These are phyloP conservation scores for Perizoma flavofasciatum DNA, from an alignment of 2,888 invertebrate species.

Conservation along the genomic window DNA sequence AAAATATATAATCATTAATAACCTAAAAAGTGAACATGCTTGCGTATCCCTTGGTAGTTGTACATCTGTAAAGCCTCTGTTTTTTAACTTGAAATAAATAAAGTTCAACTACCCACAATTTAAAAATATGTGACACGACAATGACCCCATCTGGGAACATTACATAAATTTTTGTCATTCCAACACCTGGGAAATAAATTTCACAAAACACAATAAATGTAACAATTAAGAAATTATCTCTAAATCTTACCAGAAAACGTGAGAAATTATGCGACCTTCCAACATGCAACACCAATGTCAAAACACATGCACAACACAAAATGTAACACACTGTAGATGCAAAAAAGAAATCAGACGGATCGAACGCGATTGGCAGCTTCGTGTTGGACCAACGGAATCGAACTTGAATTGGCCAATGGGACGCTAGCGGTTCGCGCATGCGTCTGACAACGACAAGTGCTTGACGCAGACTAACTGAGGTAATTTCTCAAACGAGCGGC, in stretches of 20 bases:
- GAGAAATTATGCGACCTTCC: conserved; percentile 73
- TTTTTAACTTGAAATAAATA: background rate
- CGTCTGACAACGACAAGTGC: conserved; percentile 65
- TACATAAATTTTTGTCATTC: conserved; percentile 32
- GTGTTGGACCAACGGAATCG: conserved; percentile 61
- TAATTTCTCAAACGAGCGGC: conserved; percentile 74
- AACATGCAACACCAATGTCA: conserved; percentile 59
- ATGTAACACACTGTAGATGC: conserved; percentile 67
- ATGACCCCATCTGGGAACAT: conserved; percentile 34
- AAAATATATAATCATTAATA: no score
- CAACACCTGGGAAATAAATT: conserved; percentile 38
- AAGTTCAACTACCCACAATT: conserved; percentile 32
- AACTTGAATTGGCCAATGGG: conserved; percentile 67
- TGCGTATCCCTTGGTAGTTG: no score
- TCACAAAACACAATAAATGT: conserved; percentile 46
- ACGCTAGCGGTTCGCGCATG: conserved; percentile 50
- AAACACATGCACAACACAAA: conserved; percentile 63
- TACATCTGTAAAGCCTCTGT: no score
- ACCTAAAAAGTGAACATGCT: no score
- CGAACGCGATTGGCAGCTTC: conserved; percentile 72
- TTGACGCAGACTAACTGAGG: conserved; percentile 72
- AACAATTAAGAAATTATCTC: conserved; percentile 57
- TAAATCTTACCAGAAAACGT: conserved; percentile 67
- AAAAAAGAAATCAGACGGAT: conserved; percentile 73
- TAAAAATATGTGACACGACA: conserved; percentile 29